Percentiles rank a stretch among this genome's conserved stretches.
phyloP scores from a whole-genome alignment of 2,888 invertebrate species.

The Spisula solida region DNA sequence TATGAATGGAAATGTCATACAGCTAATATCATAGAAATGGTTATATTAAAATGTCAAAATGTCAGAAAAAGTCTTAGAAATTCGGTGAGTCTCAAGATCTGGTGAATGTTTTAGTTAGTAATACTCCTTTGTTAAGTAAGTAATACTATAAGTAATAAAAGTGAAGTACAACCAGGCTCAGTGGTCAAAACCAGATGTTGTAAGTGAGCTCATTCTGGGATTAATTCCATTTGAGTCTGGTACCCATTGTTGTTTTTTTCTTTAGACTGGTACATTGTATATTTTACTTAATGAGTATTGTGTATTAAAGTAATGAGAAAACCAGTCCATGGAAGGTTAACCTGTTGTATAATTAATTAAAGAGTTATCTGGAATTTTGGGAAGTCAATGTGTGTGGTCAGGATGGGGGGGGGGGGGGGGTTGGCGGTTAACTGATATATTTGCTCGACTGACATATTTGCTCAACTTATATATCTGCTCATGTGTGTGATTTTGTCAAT shows the following conservation, averaged over 20 bases:
- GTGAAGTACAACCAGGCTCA: background rate
- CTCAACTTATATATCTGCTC: background rate
- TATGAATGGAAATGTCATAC: no score
- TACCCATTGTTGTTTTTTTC: background rate
- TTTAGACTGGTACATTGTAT: slow-evolving; percentile 8
- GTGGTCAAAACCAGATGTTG: slow-evolving; percentile 1
- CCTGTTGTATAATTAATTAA: slow-evolving; percentile 8
- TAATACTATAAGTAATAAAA: background rate
- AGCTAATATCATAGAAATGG: no score
- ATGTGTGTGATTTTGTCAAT: no score
- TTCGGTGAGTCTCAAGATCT: no score
- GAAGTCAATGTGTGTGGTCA: background rate
- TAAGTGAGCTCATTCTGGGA: background rate
- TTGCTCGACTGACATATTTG: background rate
- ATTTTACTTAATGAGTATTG: slow-evolving; percentile 1
- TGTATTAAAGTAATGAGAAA: slow-evolving; percentile 17
- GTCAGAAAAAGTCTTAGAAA: no score
- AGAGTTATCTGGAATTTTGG: slow-evolving; percentile 15
- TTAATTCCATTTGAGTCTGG: background rate
- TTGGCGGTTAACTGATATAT: background rate
- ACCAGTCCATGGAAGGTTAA: background rate
- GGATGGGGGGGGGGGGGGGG: background rate
- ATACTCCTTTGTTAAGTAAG: no score
- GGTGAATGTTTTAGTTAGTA: no score
- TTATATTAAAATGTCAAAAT: no score